These are phyloP conservation scores for Acanthornis magna DNA, from an alignment of 2,797 vertebrate species.

Conservation along the genomic window DNA sequence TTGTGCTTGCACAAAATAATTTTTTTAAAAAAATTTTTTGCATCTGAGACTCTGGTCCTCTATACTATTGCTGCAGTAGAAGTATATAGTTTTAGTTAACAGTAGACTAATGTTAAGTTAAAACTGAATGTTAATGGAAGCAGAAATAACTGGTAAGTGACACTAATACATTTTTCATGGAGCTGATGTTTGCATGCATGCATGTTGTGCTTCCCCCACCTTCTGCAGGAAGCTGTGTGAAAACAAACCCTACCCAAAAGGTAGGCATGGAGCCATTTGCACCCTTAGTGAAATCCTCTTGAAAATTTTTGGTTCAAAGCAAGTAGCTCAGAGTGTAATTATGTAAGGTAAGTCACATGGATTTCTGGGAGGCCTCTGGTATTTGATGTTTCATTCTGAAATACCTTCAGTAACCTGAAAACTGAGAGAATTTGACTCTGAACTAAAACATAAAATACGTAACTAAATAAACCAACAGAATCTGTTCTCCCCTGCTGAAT, in stretches of 20 bases:
- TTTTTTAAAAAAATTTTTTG: background rate
- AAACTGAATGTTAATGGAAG: background rate
- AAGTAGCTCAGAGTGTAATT: background rate
- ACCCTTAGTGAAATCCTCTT: background rate
- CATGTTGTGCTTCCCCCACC: background rate
- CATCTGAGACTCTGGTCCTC: background rate
- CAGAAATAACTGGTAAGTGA: background rate
- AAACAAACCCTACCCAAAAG: background rate
- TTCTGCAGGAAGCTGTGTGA: background rate
- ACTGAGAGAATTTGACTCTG: background rate
- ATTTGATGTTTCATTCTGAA: slow-evolving; percentile 14
- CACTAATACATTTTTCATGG: background rate
- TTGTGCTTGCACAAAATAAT: background rate
- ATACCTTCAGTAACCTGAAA: background rate
- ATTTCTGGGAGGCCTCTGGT: background rate
- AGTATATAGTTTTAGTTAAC: background rate
- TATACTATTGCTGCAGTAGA: background rate
- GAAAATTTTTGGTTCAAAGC: background rate
- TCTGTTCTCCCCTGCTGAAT: background rate
- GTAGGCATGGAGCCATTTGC: background rate
- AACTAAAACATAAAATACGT: background rate
- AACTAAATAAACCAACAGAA: background rate
- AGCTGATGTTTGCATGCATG: background rate
- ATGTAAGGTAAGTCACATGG: background rate
- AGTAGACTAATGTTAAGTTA: background rate